phyloP scores from a whole-genome alignment of 2,888 invertebrate genomes.

The Iselma pallidipennis region DNA sequence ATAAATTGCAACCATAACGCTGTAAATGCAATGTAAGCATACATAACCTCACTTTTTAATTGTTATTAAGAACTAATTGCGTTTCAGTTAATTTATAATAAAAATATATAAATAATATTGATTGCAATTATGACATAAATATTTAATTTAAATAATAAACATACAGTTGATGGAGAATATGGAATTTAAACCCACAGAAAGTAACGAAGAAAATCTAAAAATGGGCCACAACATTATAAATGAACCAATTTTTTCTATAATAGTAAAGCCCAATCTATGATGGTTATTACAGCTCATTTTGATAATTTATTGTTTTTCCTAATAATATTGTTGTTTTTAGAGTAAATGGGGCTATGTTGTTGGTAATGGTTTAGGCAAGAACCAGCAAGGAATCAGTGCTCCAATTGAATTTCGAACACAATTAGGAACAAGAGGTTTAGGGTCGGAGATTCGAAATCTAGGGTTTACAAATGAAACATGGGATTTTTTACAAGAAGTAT shows the following conservation, averaged over 20 bases:
- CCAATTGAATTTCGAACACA: conserved; percentile 82
- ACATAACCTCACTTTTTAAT: not conserved
- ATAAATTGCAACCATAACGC: too few relatives aligned
- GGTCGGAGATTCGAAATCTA: conserved; percentile 67
- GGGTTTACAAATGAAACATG: conserved; percentile 67
- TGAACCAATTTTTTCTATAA: not conserved
- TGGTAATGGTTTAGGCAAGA: conserved; percentile 85
- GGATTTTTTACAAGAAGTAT: conserved; percentile 59
- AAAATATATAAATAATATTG: not conserved
- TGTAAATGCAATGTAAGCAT: too few relatives aligned
- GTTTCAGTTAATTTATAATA: not conserved
- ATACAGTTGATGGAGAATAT: not conserved
- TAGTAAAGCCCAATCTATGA: conserved; percentile 21
- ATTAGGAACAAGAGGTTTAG: conserved; percentile 83
- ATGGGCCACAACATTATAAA: not conserved
- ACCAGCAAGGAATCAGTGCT: conserved; percentile 77
- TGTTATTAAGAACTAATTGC: not conserved
- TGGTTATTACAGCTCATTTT: too few relatives aligned
- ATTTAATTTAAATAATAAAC: too few relatives aligned
- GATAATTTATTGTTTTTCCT: too few relatives aligned
- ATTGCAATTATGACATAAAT: too few relatives aligned
- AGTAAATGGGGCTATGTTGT: conserved; percentile 80
- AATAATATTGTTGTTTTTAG: conserved; percentile 43
- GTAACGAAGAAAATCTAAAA: not conserved
- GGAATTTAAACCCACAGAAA: not conserved